phyloP scores from a whole-genome alignment of 1,140 invertebrate species.

The Saccostrea echinata region DNA sequence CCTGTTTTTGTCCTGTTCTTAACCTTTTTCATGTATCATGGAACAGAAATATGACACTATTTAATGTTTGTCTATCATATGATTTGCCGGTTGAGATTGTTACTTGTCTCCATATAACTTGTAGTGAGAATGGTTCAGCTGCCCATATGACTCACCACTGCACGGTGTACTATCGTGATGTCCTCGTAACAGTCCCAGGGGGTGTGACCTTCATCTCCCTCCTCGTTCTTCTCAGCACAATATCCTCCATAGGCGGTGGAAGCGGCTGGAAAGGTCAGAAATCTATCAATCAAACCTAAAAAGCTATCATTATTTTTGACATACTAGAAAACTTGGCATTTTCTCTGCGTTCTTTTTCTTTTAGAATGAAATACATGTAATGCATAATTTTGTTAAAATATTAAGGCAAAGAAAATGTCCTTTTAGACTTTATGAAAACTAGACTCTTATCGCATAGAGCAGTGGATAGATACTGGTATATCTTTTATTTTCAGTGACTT shows the following conservation, averaged over 20 bases:
- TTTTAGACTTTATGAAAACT: too few species aligned
- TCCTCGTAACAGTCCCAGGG: conserved; percentile 36
- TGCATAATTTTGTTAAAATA: too few species aligned
- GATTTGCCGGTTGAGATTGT: neutral
- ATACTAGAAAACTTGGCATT: too few species aligned
- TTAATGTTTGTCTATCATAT: neutral
- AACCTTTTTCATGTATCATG: neutral
- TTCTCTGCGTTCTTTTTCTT: too few species aligned
- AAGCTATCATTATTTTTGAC: too few species aligned
- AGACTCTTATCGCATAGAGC: too few species aligned
- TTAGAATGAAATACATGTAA: too few species aligned
- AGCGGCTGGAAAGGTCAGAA: conserved; percentile 30
- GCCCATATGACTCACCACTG: neutral
- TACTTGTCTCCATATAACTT: neutral
- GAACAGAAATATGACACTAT: neutral
- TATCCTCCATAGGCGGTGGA: conserved; percentile 32
- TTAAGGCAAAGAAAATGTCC: too few species aligned
- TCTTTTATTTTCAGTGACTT: too few species aligned
- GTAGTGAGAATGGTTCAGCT: conserved; percentile 1
- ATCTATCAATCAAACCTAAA: neutral
- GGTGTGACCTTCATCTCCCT: conserved; percentile 36
- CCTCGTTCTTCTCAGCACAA: conserved; percentile 16
- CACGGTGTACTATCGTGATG: conserved; percentile 41
- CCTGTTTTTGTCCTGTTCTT: too few species aligned
- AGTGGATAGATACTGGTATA: too few species aligned